Evolutionary conservation across 2,797 vertebrate species (phyloP).

Genomic region (Rhabdophis nuchalis): DNA sequence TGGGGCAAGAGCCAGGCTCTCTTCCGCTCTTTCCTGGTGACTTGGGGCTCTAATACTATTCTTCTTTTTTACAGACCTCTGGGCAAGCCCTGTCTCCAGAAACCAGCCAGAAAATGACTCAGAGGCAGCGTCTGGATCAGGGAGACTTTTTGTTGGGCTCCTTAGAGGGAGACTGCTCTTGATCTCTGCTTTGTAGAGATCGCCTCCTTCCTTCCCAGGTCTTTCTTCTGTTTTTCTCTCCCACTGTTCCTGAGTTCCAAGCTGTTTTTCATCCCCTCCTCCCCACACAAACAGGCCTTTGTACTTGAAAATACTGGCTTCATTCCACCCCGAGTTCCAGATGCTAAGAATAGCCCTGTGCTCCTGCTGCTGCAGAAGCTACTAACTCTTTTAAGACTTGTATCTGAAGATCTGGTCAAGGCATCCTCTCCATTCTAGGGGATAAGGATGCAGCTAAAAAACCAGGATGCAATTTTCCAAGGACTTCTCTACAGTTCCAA

Average conservation of each 20-base stretch:
- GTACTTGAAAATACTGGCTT: neutral
- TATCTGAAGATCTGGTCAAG: neutral
- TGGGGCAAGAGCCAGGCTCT: neutral
- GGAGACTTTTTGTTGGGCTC: neutral
- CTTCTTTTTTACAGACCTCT: neutral
- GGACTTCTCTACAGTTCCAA: neutral
- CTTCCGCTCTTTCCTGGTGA: neutral
- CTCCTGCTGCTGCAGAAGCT: neutral
- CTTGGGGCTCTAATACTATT: neutral
- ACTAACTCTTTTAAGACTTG: neutral
- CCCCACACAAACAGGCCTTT: conserved; percentile 13
- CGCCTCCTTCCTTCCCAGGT: neutral
- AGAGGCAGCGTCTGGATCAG: neutral
- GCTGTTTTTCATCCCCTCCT: conserved; percentile 18
- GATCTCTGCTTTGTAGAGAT: neutral
- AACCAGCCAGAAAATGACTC: neutral
- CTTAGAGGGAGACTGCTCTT: neutral
- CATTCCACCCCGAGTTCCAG: conserved; percentile 3
- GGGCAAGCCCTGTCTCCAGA: neutral
- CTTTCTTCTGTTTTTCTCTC: conserved; percentile 13
- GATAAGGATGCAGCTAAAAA: neutral
- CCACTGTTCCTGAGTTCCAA: neutral
- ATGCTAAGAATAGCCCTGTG: conserved; percentile 24
- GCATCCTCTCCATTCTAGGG: neutral
- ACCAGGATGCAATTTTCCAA: neutral